These are phyloP conservation scores for Gymnosoma rotundatum DNA, from an alignment of 2,888 invertebrate species.

Conservation along the genomic window DNA sequence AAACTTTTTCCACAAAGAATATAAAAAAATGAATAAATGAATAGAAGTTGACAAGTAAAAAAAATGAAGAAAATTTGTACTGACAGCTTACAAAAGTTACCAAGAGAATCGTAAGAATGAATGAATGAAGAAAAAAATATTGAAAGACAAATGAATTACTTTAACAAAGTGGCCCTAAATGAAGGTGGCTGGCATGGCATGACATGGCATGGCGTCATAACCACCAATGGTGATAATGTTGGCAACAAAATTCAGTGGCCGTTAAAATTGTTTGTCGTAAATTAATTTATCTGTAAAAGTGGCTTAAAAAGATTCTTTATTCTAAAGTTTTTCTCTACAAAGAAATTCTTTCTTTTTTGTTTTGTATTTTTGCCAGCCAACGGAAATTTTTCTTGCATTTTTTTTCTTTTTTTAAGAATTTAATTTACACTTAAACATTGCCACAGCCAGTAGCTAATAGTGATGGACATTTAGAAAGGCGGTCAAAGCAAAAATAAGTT, in stretches of 20 bases:
- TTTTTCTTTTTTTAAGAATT: constrained; percentile 37
- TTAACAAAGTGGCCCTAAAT: constrained; percentile 63
- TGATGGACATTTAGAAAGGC: constrained; percentile 28
- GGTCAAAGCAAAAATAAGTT: constrained; percentile 39
- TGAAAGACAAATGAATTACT: constrained; percentile 61
- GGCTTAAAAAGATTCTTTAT: constrained; percentile 61
- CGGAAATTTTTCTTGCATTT: constrained; percentile 27
- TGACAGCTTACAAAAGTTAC: constrained; percentile 72
- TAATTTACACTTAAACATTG: constrained; percentile 52
- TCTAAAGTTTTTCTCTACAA: constrained; percentile 24
- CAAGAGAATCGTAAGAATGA: constrained; percentile 53
- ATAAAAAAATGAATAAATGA: constrained; percentile 46
- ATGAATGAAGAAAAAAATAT: constrained; percentile 13
- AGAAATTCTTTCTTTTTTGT: constrained; percentile 1
- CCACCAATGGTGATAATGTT: constrained; percentile 67
- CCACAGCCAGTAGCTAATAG: constrained; percentile 16
- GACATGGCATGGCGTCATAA: constrained; percentile 66
- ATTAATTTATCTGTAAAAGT: constrained; percentile 74
- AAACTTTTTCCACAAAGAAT: constrained; percentile 59
- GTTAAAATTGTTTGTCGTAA: constrained; percentile 77
- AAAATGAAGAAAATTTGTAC: constrained; percentile 70
- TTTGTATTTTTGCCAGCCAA: constrained; percentile 35
- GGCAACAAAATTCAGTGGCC: constrained; percentile 74
- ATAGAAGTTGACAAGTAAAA: constrained; percentile 15
- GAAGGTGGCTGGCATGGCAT: constrained; percentile 56